These are phyloP conservation scores for Junonia oenone DNA, from an alignment of 2,888 invertebrate species.

Conservation along the genomic window DNA sequence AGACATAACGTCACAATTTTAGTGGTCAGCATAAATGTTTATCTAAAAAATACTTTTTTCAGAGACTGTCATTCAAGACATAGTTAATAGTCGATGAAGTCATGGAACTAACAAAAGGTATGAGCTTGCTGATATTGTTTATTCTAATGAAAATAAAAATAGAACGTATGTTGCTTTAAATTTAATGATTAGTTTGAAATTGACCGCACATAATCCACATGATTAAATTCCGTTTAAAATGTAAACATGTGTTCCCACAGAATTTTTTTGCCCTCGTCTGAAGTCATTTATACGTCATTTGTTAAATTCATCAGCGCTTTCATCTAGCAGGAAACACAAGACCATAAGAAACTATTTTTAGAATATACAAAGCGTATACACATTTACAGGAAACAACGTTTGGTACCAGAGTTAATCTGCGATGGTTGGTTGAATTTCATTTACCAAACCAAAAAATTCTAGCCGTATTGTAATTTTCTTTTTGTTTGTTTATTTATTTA, in stretches of 20 bases:
- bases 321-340: slow-evolving; percentile 29
- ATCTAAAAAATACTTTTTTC: neutral
- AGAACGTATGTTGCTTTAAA: slow-evolving; percentile 1
- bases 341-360: slow-evolving; percentile 25
- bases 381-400: slow-evolving; percentile 10
- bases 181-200: neutral
- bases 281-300: slow-evolving; percentile 14
- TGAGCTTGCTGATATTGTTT: neutral
- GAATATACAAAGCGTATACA: slow-evolving; percentile 16
- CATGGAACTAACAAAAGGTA: neutral
- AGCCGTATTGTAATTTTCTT: too few relatives aligned
- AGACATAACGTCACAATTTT: neutral
- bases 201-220: neutral
- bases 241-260: slow-evolving; percentile 35
- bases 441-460: too few relatives aligned
- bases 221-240: slow-evolving; percentile 24
- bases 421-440: neutral
- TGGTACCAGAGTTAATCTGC: neutral
- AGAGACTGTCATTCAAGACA: neutral
- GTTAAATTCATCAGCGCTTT: slow-evolving; percentile 23
- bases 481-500: too few relatives aligned
- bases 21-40: neutral
- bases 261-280: slow-evolving; percentile 26
- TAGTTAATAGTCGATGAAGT: neutral
- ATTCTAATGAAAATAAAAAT: slow-evolving; percentile 2